phyloP scores from a whole-genome alignment of 2,888 invertebrate genomes.

The Conistra vaccinii region DNA sequence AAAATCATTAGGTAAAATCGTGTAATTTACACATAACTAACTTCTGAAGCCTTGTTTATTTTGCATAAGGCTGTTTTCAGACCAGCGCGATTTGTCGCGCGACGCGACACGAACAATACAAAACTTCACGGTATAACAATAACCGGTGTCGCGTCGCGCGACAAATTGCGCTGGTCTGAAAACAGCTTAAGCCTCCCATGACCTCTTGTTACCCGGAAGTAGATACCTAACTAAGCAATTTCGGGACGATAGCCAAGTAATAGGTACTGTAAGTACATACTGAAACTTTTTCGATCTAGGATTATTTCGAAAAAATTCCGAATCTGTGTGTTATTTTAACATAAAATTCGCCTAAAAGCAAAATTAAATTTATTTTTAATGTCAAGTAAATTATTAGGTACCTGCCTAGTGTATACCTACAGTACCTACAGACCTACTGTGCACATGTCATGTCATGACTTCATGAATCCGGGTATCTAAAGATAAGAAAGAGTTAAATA shows the following conservation, averaged over 20 bases:
- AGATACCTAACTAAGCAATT: background rate
- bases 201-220: background rate
- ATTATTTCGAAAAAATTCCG: background rate
- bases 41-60: background rate
- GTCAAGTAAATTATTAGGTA: background rate
- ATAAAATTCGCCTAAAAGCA: background rate
- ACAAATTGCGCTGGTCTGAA: too few species aligned
- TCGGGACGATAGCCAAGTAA: background rate
- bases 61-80: too few species aligned
- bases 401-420: background rate
- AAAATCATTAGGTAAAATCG: background rate
- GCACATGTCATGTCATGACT: background rate
- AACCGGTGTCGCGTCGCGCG: too few species aligned
- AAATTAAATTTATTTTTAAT: background rate
- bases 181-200: too few species aligned
- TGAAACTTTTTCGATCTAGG: background rate
- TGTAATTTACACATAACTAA: background rate
- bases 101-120: too few species aligned
- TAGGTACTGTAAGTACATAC: background rate
- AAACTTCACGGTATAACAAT: too few species aligned
- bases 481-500: slow-evolving; percentile 61
- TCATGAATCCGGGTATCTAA: slow-evolving; percentile 37
- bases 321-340: background rate
- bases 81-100: too few species aligned
- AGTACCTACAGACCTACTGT: background rate